A percentile compares a stretch with the other conserved stretches of the same genome.
Conservation (phyloP, 2,888 invertebrate genomes). For the Sipha maydis region DNA sequence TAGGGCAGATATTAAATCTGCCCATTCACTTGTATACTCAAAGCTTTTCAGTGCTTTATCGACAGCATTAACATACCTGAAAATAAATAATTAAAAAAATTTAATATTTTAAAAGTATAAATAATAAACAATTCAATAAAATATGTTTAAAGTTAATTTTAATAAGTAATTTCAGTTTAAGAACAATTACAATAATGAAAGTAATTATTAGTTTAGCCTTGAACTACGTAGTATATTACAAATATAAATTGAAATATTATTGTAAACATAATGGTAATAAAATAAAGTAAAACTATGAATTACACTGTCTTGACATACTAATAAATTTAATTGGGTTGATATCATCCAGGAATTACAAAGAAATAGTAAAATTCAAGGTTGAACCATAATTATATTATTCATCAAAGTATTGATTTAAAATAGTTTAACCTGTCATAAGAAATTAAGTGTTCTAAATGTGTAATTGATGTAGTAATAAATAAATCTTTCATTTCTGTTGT, state of each 20-base stretch:
- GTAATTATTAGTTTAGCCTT: conserved; percentile 49
- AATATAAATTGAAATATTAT: conserved; percentile 19
- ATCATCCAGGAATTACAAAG: neutral
- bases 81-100: conserved; percentile 36
- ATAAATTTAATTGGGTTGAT: conserved; percentile 3
- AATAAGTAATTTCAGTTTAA: conserved; percentile 27
- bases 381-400: neutral
- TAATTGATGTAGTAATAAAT: neutral
- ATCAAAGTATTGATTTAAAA: conserved; percentile 18
- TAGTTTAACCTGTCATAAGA: neutral
- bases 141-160: neutral
- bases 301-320: conserved; percentile 7
- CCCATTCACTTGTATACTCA: conserved; percentile 95
- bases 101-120: conserved; percentile 8
- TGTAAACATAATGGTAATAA: conserved; percentile 12
- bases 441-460: neutral
- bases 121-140: neutral
- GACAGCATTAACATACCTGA: conserved; percentile 77
- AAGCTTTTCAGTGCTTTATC: conserved; percentile 91
- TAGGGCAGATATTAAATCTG: conserved; percentile 89
- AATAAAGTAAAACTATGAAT: conserved; percentile 1
- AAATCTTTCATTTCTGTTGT: neutral
- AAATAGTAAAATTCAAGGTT: conserved; percentile 9
- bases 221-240: neutral
- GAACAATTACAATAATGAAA: conserved; percentile 37